Evolutionary conservation across 2,113 vertebrate genomes (phyloP).

Genomic region (Platichthys stellatus): DNA sequence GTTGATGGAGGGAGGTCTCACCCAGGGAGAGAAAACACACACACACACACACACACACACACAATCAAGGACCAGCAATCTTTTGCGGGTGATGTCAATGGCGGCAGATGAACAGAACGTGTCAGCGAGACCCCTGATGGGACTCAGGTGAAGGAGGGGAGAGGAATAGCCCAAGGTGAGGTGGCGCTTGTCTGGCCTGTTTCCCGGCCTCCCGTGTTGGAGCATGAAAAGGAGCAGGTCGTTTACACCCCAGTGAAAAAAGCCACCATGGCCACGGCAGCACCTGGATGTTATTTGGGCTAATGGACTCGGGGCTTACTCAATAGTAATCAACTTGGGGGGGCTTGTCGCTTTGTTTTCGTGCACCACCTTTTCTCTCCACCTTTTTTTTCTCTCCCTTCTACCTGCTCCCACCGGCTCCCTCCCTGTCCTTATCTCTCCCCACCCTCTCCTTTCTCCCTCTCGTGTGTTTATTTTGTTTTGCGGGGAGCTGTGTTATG

Average conservation of each 20-base stretch:
- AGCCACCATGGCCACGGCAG: slow-evolving; percentile 74
- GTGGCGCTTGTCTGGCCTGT: slow-evolving; percentile 77
- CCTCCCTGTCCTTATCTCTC: slow-evolving; percentile 60
- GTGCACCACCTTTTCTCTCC: slow-evolving; percentile 51
- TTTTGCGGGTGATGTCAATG: slow-evolving; percentile 53
- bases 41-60: slow-evolving; percentile 39
- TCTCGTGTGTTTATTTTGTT: slow-evolving; percentile 76
- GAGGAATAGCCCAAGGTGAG: slow-evolving; percentile 74
- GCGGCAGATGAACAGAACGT: slow-evolving; percentile 43
- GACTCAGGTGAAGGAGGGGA: slow-evolving; percentile 71
- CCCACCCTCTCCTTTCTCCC: slow-evolving; percentile 51
- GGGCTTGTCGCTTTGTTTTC: slow-evolving; percentile 75
- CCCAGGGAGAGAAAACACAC: slow-evolving; percentile 55
- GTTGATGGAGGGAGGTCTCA: slow-evolving; percentile 74
- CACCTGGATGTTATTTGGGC: slow-evolving; percentile 86
- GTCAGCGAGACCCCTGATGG: slow-evolving; percentile 55
- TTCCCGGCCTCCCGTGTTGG: slow-evolving; percentile 83
- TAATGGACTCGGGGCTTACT: slow-evolving; percentile 82
- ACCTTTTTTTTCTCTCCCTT: not conserved
- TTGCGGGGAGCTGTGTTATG: slow-evolving; percentile 72
- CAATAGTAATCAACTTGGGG: slow-evolving; percentile 80
- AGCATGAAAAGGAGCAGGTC: slow-evolving; percentile 81
- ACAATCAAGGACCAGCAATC: slow-evolving; percentile 59
- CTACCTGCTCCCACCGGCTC: slow-evolving; percentile 48
- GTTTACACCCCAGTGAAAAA: slow-evolving; percentile 80